Evolutionary conservation across 1,140 invertebrate species (phyloP).

Genomic region (Eumaeus atala): DNA sequence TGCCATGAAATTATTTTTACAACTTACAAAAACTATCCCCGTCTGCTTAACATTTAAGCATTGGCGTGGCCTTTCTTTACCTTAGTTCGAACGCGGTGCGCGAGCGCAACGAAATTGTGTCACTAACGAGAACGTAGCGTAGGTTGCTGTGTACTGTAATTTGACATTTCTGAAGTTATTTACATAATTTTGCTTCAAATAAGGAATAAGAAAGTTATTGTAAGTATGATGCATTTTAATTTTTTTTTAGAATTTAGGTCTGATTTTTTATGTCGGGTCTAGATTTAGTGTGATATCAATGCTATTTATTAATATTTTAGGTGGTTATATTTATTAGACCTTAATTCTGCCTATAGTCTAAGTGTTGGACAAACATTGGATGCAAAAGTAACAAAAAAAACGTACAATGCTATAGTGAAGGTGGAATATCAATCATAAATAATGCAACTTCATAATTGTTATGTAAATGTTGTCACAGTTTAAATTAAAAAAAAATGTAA

Average conservation of each 20-base stretch:
- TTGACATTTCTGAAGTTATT: neutral
- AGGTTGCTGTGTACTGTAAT: neutral
- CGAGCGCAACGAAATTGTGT: slow-evolving; percentile 6
- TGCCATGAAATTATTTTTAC: neutral
- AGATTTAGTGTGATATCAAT: neutral
- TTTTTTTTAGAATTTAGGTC: neutral
- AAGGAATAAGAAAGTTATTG: neutral
- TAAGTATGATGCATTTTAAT: neutral
- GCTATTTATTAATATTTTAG: neutral
- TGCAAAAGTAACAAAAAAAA: too few relatives aligned
- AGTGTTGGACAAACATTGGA: too few relatives aligned
- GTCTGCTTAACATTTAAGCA: slow-evolving; percentile 5
- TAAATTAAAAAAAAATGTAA: too few relatives aligned
- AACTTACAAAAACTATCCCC: slow-evolving; percentile 2
- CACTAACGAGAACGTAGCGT: slow-evolving; percentile 1
- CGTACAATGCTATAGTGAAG: too few relatives aligned
- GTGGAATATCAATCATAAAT: too few relatives aligned
- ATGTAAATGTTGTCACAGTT: too few relatives aligned
- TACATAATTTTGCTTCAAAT: neutral
- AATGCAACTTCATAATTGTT: too few relatives aligned
- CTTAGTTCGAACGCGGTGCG: slow-evolving; percentile 4
- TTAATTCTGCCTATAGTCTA: too few relatives aligned
- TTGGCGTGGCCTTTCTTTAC: slow-evolving; percentile 3
- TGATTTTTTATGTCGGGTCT: neutral
- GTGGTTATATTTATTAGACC: neutral